Evolutionary conservation across 2,113 vertebrate genomes (phyloP), one percentile per base, ranked within the genome.

Genomic region (Phaethornis superciliosus): DNA sequence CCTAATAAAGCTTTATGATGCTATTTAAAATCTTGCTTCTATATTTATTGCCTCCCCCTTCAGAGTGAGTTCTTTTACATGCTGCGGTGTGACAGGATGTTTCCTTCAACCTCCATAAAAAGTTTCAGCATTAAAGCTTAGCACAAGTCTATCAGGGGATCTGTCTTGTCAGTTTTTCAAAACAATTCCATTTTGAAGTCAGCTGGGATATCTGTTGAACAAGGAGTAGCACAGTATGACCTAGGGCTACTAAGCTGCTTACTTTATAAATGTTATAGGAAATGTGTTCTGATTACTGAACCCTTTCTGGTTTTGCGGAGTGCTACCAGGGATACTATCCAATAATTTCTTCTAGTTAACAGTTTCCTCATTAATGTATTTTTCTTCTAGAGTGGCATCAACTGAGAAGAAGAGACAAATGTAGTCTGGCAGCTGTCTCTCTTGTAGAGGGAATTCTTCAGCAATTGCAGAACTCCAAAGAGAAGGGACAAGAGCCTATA

Each of bases 271-370:
- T 82, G 54, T 72, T 69, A 27, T 19, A 51, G 58, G 62, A 89
- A 87, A 95, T 85, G 11, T 40, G 30, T 72, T 92, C 51, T 91
- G 84, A 74, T 89, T 91, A 63, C 78, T 88, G 79, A 51, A 35
- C 28, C 40, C 65, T 62, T n/a, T 22, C 56, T 62, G 19, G 65
- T 89, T 76, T 82, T 77, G n/a, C 14, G 55, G 51, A 67, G 68
- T 70, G 44, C 37, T 70, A 40, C 6, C 32, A 47, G 40, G 32
- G 35, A 64, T 69, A 47, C 55, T 85, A 23, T 67, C 51, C 56
- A 65, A 88, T 82, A 70, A 14, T 46, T 56, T 9, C n/a, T 65
- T 72, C 63, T 55, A n/a, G 4, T 77, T 56, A 49, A 52, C 71
- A 71, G 8, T 46, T 88, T 85, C 27, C 22, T 24, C 13, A 18